Conservation (phyloP, 2,888 invertebrate genomes). For the Xylophagus ater region DNA sequence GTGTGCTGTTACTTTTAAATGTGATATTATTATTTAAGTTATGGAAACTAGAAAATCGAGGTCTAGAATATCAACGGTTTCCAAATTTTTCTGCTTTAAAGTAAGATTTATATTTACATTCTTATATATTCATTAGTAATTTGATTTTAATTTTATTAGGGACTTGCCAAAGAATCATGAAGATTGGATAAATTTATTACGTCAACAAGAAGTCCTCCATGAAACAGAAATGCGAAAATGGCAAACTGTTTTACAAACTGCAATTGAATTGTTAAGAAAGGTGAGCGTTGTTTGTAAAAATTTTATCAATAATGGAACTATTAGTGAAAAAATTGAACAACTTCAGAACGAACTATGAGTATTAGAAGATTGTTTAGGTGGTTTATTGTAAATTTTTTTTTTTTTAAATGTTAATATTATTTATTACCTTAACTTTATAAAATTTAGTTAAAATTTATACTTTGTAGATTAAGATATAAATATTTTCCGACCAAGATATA, state of each 20-base stretch:
- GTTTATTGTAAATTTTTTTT: background rate
- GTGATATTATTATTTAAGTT: slow-evolving; percentile 75
- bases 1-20: slow-evolving; percentile 58
- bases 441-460: too few species aligned
- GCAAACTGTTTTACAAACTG: slow-evolving; percentile 62
- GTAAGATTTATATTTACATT: slow-evolving; percentile 5
- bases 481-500: slow-evolving; percentile 2
- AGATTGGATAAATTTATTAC: slow-evolving; percentile 70
- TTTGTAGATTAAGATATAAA: too few species aligned
- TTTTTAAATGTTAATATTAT: too few species aligned
- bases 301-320: slow-evolving; percentile 30
- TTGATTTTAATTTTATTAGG: slow-evolving; percentile 34
- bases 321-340: slow-evolving; percentile 30
- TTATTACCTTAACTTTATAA: too few species aligned
- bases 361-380: background rate
- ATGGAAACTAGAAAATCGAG: slow-evolving; percentile 53
- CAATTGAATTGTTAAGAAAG: slow-evolving; percentile 61
- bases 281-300: slow-evolving; percentile 44
- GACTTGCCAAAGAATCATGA: slow-evolving; percentile 63
- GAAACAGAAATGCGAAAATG: slow-evolving; percentile 72
- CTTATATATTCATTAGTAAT: slow-evolving; percentile 1
- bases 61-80: slow-evolving; percentile 9
- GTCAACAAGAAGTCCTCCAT: slow-evolving; percentile 70
- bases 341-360: slow-evolving; percentile 22
- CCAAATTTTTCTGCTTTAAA: slow-evolving; percentile 13